phyloP scores from a whole-genome alignment of 2,888 invertebrate species.

The Julus scanicus region DNA sequence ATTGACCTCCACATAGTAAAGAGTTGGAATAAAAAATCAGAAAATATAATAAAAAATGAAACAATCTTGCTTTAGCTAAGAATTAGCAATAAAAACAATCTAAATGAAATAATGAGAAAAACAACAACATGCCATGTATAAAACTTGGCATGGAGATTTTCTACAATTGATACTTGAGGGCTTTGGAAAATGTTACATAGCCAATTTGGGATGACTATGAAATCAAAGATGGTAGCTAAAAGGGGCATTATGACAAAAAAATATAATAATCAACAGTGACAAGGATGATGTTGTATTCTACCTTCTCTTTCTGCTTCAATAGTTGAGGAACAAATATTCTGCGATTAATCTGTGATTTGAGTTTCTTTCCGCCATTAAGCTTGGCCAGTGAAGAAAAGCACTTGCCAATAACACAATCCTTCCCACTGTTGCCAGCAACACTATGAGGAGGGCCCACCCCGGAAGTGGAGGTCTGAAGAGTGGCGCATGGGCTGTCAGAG shows the following conservation, averaged over 20 bases:
- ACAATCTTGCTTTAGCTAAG: background rate
- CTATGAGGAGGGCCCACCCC: conserved; percentile 52
- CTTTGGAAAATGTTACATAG: background rate
- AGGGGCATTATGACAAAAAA: background rate
- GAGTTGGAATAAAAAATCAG: background rate
- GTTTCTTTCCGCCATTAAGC: conserved; percentile 56
- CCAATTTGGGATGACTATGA: background rate
- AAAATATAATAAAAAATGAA: background rate
- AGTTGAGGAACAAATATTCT: conserved; percentile 57
- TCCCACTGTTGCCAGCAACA: conserved; percentile 49
- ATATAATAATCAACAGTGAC: conserved; percentile 52
- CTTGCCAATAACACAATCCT: conserved; percentile 56
- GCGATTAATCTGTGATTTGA: conserved; percentile 56
- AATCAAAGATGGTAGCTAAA: background rate
- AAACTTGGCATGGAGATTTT: background rate
- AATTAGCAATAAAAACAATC: background rate
- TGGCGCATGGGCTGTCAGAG: conserved; percentile 29
- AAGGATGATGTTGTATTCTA: conserved; percentile 55
- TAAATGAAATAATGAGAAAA: no score
- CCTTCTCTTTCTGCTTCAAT: conserved; percentile 59
- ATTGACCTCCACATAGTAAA: background rate
- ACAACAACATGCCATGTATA: background rate
- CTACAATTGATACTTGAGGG: background rate
- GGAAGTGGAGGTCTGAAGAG: conserved; percentile 47
- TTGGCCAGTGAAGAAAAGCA: conserved; percentile 52